Conservation (phyloP, 1,140 invertebrate genomes). For the Ptiloglossa arizonensis region DNA sequence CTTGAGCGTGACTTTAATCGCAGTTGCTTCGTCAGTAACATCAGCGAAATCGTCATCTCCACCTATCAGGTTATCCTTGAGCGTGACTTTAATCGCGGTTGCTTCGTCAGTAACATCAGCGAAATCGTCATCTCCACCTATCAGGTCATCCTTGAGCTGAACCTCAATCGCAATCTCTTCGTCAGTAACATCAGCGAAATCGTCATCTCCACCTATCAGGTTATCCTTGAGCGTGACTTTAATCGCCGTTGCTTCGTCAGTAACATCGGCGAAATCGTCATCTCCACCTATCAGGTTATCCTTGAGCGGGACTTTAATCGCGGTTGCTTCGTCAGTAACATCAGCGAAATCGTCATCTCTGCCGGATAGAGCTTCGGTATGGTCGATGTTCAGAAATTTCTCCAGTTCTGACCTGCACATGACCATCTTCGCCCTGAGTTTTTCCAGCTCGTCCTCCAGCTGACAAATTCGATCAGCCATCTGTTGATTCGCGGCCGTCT, state of each 20-base stretch:
- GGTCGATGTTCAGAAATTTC: constrained; percentile 53
- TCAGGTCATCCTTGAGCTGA: too few relatives aligned
- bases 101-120: constrained; percentile 39
- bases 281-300: constrained; percentile 29
- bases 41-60: constrained; percentile 26
- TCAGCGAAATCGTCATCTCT: constrained; percentile 61
- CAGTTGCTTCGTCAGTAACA: too few relatives aligned
- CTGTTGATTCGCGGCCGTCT: constrained; percentile 66
- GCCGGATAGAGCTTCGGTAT: constrained; percentile 45
- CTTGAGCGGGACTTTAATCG: neutral
- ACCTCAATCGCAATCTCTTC: too few relatives aligned
- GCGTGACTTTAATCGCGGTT: neutral
- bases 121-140: constrained; percentile 64
- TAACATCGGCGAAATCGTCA: constrained; percentile 37
- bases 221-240: too few relatives aligned
- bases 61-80: constrained; percentile 23
- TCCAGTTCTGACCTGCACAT: constrained; percentile 44
- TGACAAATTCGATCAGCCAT: constrained; percentile 62
- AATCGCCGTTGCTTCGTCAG: too few relatives aligned
- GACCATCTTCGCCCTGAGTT: constrained; percentile 33
- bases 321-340: constrained; percentile 30
- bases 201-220: too few relatives aligned
- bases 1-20: too few relatives aligned
- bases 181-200: too few relatives aligned
- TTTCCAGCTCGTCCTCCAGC: constrained; percentile 67